Base-by-base conservation (phyloP, 2,113 vertebrate species). In the Ameiurus melas region DNA sequence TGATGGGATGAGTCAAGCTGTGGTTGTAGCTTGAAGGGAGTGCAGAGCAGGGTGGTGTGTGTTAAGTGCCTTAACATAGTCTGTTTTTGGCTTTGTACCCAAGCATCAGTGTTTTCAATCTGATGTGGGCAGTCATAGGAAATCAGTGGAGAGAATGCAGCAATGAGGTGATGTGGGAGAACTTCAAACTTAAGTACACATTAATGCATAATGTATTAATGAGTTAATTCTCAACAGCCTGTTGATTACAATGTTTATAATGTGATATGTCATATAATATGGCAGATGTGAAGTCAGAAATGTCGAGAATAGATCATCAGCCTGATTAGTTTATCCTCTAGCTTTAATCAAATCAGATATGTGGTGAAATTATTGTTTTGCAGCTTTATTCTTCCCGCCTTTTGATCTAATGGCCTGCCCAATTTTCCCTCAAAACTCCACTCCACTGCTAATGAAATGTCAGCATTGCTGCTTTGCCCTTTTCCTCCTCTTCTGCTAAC, bases 361-460 rank as follows among this genome's bases (percentile, higher is more conserved):
- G 53, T 36, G 43, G 79, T 73, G 36, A 36, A 81, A 60, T 60
- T 14, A 57, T 57, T 75, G 33, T 20, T 87, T 55, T 53, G 39
- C 77, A 68, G 51, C 53, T 71, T 22, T 73, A n/a, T 68, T 55
- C 57, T 25, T 77, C 5, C 0, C 51, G 68, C 57, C 19, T 84
- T 53, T 88, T 77, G n/a, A 16, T 62, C 60, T 71, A 33, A 27
- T 30, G 39, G 19, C 30, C 33, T 73, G 27, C 19, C 57, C 66
- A 79, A 20, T 39, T 85, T 12, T 70, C 73, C 60, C 47, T 77
- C 80, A 84, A 88, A 86, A 84, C 77, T 58, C 57, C 70, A 84
- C 20, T 6, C 43, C 51, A 36, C 30, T 66, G 73, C 82, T 90
- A 90, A 90, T 90, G 85, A 90, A 90, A 90, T 90, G 87, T 89